Evolutionary conservation across 2,888 invertebrate species (phyloP).

Genomic region (Dryobota labecula): DNA sequence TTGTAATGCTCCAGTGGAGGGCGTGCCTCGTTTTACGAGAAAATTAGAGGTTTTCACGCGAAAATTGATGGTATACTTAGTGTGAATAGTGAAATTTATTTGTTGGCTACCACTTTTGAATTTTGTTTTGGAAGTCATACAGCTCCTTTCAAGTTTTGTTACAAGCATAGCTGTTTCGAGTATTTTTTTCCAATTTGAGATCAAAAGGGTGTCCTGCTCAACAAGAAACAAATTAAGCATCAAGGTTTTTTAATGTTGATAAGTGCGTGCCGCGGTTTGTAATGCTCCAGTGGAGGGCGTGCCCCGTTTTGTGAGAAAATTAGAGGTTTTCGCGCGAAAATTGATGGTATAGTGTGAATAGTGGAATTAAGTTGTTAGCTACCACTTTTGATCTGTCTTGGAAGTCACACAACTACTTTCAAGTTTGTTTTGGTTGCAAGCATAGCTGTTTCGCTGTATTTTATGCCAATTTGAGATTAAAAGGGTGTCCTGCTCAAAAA

Average conservation of each 20-base stretch:
- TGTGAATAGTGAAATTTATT: conserved; percentile 9
- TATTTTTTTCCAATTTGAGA: no score
- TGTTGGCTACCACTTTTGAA: no score
- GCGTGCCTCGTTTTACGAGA: conserved; percentile 6
- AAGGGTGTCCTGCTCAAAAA: neutral
- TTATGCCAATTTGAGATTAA: neutral
- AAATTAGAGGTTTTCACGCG: conserved; percentile 26
- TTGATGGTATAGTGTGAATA: no score
- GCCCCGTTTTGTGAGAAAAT: conserved; percentile 27
- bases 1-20: conserved; percentile 8
- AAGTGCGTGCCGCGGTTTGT: no score
- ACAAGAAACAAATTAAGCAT: no score
- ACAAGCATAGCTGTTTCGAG: no score
- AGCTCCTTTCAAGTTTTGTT: no score
- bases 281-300: conserved; percentile 4
- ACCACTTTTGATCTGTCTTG: neutral
- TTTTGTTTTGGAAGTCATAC: no score
- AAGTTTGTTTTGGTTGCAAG: neutral
- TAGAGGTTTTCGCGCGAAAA: conserved; percentile 20
- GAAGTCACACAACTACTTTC: neutral
- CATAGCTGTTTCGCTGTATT: neutral
- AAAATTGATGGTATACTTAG: conserved; percentile 13
- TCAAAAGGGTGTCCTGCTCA: no score
- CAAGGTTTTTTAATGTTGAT: no score
- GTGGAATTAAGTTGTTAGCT: no score